Evolutionary conservation across 2,797 vertebrate species (phyloP).

Genomic region (Apogon talboti): DNA sequence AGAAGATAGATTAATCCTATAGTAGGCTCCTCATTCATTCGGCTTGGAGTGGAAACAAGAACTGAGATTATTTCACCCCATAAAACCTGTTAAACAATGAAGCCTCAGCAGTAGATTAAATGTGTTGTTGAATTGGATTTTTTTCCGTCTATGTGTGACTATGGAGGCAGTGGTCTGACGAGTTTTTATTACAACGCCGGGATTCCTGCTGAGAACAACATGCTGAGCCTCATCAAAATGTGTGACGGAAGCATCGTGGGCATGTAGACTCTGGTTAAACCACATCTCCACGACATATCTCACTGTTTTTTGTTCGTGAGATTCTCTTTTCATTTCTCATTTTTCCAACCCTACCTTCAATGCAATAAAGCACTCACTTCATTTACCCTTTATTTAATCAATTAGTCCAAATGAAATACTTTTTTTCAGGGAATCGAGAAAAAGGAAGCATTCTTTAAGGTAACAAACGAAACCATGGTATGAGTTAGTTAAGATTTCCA

Average conservation of each 20-base stretch:
- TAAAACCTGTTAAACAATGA: slow-evolving; percentile 1
- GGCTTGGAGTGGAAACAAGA: slow-evolving; percentile 1
- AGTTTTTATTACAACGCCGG: slow-evolving; percentile 35
- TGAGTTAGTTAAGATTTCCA: slow-evolving; percentile 14
- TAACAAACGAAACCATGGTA: slow-evolving; percentile 20
- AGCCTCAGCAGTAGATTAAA: slow-evolving; percentile 16
- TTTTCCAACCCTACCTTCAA: neutral
- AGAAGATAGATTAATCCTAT: neutral
- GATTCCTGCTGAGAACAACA: slow-evolving; percentile 59
- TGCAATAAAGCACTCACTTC: slow-evolving; percentile 14
- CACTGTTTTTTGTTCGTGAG: slow-evolving; percentile 16
- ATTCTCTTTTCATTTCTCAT: neutral
- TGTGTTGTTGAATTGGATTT: slow-evolving; percentile 25
- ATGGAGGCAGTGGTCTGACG: slow-evolving; percentile 22
- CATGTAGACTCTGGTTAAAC: slow-evolving; percentile 37
- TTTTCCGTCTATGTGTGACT: slow-evolving; percentile 6
- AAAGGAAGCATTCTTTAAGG: slow-evolving; percentile 7
- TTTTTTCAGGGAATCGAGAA: neutral
- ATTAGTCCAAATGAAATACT: slow-evolving; percentile 31
- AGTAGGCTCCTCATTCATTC: neutral
- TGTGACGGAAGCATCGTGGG: slow-evolving; percentile 38
- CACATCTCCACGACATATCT: slow-evolving; percentile 17
- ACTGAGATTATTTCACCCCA: slow-evolving; percentile 24
- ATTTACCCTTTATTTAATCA: slow-evolving; percentile 48
- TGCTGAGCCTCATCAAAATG: slow-evolving; percentile 67